phyloP scores from a whole-genome alignment of 2,888 invertebrate species.

The Portevinia maculata region DNA sequence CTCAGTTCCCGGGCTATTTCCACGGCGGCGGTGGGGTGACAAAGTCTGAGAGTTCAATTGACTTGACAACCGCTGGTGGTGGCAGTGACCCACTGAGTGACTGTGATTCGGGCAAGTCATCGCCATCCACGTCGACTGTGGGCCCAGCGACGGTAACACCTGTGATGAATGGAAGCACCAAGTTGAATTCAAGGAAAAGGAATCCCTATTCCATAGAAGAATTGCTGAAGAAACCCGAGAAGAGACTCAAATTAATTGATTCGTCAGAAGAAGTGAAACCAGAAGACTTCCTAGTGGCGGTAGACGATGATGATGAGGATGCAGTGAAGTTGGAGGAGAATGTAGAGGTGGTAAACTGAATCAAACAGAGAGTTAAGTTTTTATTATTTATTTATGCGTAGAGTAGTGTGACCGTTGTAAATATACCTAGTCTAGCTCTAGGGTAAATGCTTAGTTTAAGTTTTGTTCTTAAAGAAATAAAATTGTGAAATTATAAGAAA shows the following conservation, averaged over 20 bases:
- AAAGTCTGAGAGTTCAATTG: constrained; percentile 82
- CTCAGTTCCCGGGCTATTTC: constrained; percentile 77
- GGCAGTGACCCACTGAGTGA: constrained; percentile 80
- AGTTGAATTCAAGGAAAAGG: constrained; percentile 83
- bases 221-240: constrained; percentile 91
- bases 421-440: constrained; percentile 39
- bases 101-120: constrained; percentile 82
- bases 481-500: constrained; percentile 28
- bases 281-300: constrained; percentile 39
- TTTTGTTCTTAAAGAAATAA: constrained; percentile 69
- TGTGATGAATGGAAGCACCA: constrained; percentile 77
- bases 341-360: constrained; percentile 81
- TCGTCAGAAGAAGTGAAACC: constrained; percentile 38
- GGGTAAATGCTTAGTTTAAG: constrained; percentile 40
- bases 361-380: constrained; percentile 37
- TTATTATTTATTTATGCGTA: constrained; percentile 59
- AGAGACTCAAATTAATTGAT: constrained; percentile 78
- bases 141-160: constrained; percentile 72
- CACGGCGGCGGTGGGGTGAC: constrained; percentile 77
- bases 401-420: constrained; percentile 38
- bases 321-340: constrained; percentile 79
- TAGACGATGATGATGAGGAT: constrained; percentile 65
- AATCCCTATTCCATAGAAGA: constrained; percentile 96
- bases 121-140: constrained; percentile 79
- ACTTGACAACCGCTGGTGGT: constrained; percentile 79